Conservation (phyloP, 2,888 invertebrate genomes). For the Himalopsyche anomala region DNA sequence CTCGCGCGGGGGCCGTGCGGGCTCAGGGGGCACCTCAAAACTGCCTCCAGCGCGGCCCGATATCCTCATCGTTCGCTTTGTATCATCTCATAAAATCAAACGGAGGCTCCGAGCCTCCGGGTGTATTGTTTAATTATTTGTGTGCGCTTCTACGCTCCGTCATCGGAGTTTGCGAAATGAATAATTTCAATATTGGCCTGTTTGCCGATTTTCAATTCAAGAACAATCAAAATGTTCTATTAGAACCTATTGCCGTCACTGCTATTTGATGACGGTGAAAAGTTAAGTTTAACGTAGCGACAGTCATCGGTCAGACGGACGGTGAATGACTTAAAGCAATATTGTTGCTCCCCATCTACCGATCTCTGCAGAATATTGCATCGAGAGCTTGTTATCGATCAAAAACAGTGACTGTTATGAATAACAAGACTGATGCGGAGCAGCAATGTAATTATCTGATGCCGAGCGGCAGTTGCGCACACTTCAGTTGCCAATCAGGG, state of each 20-base stretch:
- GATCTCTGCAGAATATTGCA: conserved; percentile 7
- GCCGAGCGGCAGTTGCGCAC: conserved; percentile 10
- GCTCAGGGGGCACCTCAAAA: conserved; percentile 58
- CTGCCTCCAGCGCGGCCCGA: conserved; percentile 58
- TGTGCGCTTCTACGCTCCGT: not conserved
- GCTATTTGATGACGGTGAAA: not conserved
- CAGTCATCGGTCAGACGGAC: not conserved
- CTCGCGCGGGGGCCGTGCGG: conserved; percentile 57
- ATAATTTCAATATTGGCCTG: not conserved
- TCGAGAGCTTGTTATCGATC: conserved; percentile 2
- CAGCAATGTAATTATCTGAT: not conserved
- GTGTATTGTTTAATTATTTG: conserved; percentile 13
- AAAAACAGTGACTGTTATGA: conserved; percentile 9
- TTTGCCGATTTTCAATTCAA: not conserved
- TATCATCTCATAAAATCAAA: conserved; percentile 45
- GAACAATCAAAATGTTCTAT: too few species aligned
- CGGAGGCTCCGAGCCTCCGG: conserved; percentile 16
- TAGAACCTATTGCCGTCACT: not conserved
- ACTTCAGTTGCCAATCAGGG: conserved; percentile 61
- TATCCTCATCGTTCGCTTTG: conserved; percentile 50
- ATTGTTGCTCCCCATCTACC: not conserved
- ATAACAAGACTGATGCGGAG: conserved; percentile 18
- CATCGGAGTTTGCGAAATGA: not conserved
- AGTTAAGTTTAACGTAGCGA: not conserved
- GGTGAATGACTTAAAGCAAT: not conserved